Percentiles rank a stretch among this genome's conserved stretches.
These are phyloP conservation scores for Drosophila dives DNA, from an alignment of 2,888 invertebrate species.

Conservation along the genomic window DNA sequence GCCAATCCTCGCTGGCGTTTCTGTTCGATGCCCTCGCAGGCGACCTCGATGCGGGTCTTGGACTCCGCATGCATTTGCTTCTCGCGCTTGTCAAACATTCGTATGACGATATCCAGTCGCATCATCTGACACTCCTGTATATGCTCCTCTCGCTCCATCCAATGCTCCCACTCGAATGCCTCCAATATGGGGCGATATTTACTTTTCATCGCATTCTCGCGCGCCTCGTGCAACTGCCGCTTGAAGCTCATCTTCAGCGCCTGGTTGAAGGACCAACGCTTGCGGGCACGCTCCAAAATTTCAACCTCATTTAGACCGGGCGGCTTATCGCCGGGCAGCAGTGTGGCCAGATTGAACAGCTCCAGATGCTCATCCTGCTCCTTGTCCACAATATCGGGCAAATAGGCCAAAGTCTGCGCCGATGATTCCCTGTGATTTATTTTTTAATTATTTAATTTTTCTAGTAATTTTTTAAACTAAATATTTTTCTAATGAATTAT, in stretches of 20 bases:
- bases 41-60: slow-evolving; percentile 86
- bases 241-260: slow-evolving; percentile 86
- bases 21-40: slow-evolving; percentile 85
- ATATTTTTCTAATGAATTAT: no score
- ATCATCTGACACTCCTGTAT: slow-evolving; percentile 90
- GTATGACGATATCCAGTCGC: slow-evolving; percentile 86
- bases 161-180: slow-evolving; percentile 93
- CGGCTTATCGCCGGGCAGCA: slow-evolving; percentile 73
- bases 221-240: slow-evolving; percentile 86
- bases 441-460: neutral
- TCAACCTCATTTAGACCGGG: slow-evolving; percentile 85
- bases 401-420: slow-evolving; percentile 82
- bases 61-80: slow-evolving; percentile 79
- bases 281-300: slow-evolving; percentile 89
- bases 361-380: slow-evolving; percentile 73
- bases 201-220: slow-evolving; percentile 44
- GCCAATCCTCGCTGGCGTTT: slow-evolving; percentile 87
- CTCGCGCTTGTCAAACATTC: slow-evolving; percentile 87
- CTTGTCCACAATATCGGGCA: slow-evolving; percentile 73
- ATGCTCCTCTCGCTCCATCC: slow-evolving; percentile 93
- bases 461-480: neutral
- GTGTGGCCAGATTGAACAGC: slow-evolving; percentile 76
- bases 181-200: slow-evolving; percentile 88
- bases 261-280: slow-evolving; percentile 88
- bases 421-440: slow-evolving; percentile 81